phyloP scores from a whole-genome alignment of 2,113 vertebrate species.

The Vanacampus margaritifer region DNA sequence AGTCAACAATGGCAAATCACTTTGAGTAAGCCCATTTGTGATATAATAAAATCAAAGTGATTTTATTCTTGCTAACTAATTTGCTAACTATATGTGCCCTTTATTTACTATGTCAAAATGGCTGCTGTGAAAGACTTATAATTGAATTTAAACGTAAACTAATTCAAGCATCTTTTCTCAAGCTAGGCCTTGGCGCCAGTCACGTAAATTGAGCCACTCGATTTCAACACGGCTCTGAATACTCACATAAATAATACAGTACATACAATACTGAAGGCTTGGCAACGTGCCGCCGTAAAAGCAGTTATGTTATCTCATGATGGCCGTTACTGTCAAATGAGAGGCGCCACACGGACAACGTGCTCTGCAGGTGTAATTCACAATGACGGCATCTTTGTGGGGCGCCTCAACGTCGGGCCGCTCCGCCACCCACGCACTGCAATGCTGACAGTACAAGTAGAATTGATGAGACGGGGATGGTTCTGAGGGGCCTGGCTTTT shows the following conservation, averaged over 20 bases:
- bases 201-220: too few species aligned
- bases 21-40: background rate
- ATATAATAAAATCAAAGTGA: too few species aligned
- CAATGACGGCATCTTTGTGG: background rate
- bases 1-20: background rate
- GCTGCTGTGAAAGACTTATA: too few species aligned
- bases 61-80: too few species aligned
- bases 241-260: background rate
- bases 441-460: background rate
- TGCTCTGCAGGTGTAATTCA: background rate
- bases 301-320: background rate
- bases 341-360: background rate
- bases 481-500: background rate
- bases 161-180: too few species aligned
- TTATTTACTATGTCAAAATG: too few species aligned
- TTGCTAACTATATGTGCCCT: too few species aligned
- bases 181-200: too few species aligned
- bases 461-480: background rate
- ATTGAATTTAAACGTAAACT: too few species aligned
- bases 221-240: too few species aligned
- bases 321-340: conserved; percentile 1
- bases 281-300: background rate
- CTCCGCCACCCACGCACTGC: background rate
- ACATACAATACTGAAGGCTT: background rate
- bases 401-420: background rate